Percentiles rank a stretch among this genome's conserved stretches.
Evolutionary conservation across 2,888 invertebrate genomes (phyloP).

Genomic region (Xestobium rufovillosum): DNA sequence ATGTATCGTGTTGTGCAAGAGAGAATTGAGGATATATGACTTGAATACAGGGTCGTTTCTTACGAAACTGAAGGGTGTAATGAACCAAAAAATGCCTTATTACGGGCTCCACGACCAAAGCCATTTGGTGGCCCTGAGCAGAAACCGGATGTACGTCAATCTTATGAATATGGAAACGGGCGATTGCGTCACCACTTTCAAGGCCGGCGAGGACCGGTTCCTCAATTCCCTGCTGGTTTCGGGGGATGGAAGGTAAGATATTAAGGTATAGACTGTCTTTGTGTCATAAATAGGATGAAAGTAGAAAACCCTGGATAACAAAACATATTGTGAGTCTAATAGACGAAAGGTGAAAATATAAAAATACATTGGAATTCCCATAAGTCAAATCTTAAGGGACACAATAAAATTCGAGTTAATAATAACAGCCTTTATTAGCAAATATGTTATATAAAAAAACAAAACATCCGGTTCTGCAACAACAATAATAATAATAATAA

Average conservation of each 20-base stretch:
- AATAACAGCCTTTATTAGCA: no score
- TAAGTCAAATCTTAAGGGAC: no score
- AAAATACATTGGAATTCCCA: no score
- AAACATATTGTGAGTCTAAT: no score
- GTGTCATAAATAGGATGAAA: background rate
- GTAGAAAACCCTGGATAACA: no score
- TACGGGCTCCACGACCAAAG: conserved; percentile 75
- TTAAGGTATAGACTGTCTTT: no score
- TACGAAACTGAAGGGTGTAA: conserved; percentile 73
- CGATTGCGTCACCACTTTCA: conserved; percentile 79
- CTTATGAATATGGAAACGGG: conserved; percentile 77
- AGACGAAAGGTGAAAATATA: no score
- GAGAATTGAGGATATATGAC: conserved; percentile 75
- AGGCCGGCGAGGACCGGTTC: conserved; percentile 85
- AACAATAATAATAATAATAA: no score
- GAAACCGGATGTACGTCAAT: conserved; percentile 86
- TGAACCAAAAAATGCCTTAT: conserved; percentile 91
- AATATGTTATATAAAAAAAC: no score
- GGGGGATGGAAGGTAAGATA: conserved; percentile 69
- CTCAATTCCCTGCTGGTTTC: conserved; percentile 81
- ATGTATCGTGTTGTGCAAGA: conserved; percentile 72
- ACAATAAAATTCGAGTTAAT: no score
- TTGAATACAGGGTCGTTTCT: conserved; percentile 66
- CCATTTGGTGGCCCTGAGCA: conserved; percentile 73
- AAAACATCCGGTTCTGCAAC: background rate